Base-by-base conservation (phyloP, 2,888 invertebrate species). In the Himalopsyche kuldschensis region DNA sequence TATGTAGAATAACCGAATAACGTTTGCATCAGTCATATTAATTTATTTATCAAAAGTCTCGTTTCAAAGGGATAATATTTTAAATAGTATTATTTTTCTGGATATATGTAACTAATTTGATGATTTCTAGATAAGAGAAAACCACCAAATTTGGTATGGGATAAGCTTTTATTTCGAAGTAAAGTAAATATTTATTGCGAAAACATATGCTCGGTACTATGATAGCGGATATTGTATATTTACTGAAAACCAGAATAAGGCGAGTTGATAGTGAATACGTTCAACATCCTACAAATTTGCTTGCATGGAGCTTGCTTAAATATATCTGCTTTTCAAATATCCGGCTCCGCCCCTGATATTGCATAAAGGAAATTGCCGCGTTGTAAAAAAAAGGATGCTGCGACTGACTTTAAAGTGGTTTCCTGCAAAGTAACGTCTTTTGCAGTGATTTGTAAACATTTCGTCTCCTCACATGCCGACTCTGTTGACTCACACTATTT, bases 331-430 rank as follows among this genome's bases (percentile, higher is more conserved):
- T 84, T 85, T 83, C 82, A 86, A 86, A 86, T 86, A 86, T 86
- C 85, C 85, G 86, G 82, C 55, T 48, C 35, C 82, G 55, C 83
- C 84, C 81, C 81, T 78, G 78, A 75, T 82, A 83, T 81, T 86
- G 86, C 86, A 86, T 84, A 85, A 86, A 83, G 84, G 85, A 86
- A 86, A 86, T 86, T 86, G 86, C 82, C 82, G 84, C 78, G 78
- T 55, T 78, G 80, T 83, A 82, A 86, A 86, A 86, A 86, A 86
- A 86, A 86, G 82, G 82, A 80, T 85, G 77, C 85, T 86, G 84
- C 82, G 79, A 83, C 83, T 84, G 84, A 84, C 86, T 86, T 78
- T 82, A 83, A 85, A 82, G 84, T 84, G 83, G 85, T 84, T 85
- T 84, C 79, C 84, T 78, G 82, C 31, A 79, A 77, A 81, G 85